Evolutionary conservation across 1,140 invertebrate species (phyloP), one percentile per base, ranked within the genome.

Genomic region (Carcinoscorpius rotundicauda): DNA sequence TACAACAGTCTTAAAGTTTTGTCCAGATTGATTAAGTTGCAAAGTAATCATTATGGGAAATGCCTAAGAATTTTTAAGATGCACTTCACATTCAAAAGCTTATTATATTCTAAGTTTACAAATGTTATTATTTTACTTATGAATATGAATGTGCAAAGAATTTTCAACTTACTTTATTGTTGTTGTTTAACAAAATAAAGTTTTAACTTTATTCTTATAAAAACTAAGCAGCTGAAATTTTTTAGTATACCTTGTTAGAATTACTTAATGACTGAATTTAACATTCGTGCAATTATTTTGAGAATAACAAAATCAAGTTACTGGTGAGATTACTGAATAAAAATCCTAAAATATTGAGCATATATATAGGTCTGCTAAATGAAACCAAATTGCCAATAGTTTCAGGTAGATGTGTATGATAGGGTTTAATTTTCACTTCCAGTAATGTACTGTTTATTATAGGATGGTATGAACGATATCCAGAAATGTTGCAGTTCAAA

Each of bases 401-500:
- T 57, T 57, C 10, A 10, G 10, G 11, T 11, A 10, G 11, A 10
- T 60, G 6, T 60, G n/a, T 6, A 1, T 60, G 9, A 8, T 51
- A 60, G 6, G 6, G 11, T 11, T 60, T 49, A 60, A 60, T 8
- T 51, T 49, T 8, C 9, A 65, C 9, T 57, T 49, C 48, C 11
- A 51, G 51, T 56, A 64, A 69, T 29, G 29, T 29, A 29, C 29
- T 29, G 29, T 29, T 67, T 67, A 60, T 76, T 75, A 6, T 66
- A 85, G 83, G 87, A 62, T 94, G 90, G 91, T 80, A 85, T 70
- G 79, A 87, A 72, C 85, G 85, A 71, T 88, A 81, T 73, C 91
- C 91, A 0, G 82, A 91, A 51, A 83, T 90, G 73, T 81, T 84
- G 1, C 75, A 89, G 3, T 93, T 90, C 76, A 80, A 84, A 57